These are phyloP conservation scores for Spialia ferax DNA, from an alignment of 2,888 invertebrate genomes.

Conservation along the genomic window DNA sequence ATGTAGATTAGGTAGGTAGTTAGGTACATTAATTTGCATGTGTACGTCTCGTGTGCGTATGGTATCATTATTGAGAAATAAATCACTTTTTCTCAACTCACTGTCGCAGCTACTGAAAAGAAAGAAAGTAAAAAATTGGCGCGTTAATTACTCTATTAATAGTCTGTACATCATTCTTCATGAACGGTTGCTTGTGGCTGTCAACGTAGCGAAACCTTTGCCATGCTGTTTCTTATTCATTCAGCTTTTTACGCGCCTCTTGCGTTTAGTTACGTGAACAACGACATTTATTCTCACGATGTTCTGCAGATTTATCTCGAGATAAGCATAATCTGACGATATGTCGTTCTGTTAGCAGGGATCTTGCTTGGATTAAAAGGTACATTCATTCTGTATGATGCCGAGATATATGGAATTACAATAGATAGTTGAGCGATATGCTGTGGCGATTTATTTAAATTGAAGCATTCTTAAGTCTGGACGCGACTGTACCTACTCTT, in stretches of 20 bases:
- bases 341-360: constrained; percentile 17
- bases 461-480: too few relatives aligned
- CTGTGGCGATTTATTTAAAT: too few relatives aligned
- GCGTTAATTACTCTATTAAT: neutral
- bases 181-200: neutral
- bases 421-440: constrained; percentile 19
- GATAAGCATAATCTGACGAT: constrained; percentile 57
- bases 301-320: constrained; percentile 38
- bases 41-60: too few relatives aligned
- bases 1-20: too few relatives aligned
- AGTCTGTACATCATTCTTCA: neutral
- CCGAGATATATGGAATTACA: constrained; percentile 17
- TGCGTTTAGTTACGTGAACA: neutral
- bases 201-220: neutral
- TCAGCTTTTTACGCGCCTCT: neutral
- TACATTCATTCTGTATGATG: constrained; percentile 14
- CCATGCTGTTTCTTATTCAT: neutral
- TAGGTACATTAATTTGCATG: too few relatives aligned
- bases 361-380: constrained; percentile 32
- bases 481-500: too few relatives aligned
- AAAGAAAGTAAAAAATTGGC: neutral
- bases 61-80: too few relatives aligned
- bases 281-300: constrained; percentile 36
- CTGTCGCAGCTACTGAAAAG: neutral
- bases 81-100: too few relatives aligned